These are phyloP conservation scores for Porites divaricata DNA, from an alignment of 92 coral and sea anemone genomes.

Conservation along the genomic window DNA sequence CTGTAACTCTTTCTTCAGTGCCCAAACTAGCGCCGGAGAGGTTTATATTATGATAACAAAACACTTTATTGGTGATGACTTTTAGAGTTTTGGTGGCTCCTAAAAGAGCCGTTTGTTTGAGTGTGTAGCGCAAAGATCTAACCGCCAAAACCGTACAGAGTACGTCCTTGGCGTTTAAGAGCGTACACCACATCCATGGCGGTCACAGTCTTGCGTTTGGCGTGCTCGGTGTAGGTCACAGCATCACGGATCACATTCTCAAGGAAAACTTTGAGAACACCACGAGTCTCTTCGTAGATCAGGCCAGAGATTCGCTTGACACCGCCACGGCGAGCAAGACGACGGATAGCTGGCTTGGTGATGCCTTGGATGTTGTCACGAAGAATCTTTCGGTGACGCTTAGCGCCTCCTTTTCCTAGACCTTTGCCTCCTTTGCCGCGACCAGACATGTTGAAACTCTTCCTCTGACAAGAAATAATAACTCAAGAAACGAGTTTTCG, in stretches of 20 bases:
- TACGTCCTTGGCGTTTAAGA: slow-evolving; percentile 84
- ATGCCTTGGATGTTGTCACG: slow-evolving; percentile 82
- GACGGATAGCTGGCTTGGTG: slow-evolving; percentile 94
- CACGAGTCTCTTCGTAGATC: slow-evolving; percentile 98
- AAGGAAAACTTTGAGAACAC: slow-evolving; percentile 94
- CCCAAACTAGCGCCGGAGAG: slow-evolving; percentile 27
- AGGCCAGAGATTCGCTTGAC: slow-evolving; percentile 91
- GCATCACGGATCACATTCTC: slow-evolving; percentile 32
- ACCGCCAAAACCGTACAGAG: slow-evolving; percentile 71
- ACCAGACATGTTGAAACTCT: slow-evolving; percentile 60
- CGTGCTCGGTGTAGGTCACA: no score
- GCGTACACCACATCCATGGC: slow-evolving; percentile 91
- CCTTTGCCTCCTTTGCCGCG: slow-evolving; percentile 98
- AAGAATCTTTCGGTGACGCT: slow-evolving; percentile 87
- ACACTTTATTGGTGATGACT: slow-evolving; percentile 6
- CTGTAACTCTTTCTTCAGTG: slow-evolving; percentile 92
- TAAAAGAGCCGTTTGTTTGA: slow-evolving; percentile 77
- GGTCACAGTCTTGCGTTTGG: no score
- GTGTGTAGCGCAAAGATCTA: neutral
- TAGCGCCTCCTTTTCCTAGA: slow-evolving; percentile 98
- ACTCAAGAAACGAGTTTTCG: neutral
- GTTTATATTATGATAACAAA: no score
- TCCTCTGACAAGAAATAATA: no score
- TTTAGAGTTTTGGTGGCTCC: slow-evolving; percentile 75
- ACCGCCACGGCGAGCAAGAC: slow-evolving; percentile 94